These are phyloP conservation scores for Spheniscus humboldti DNA, from an alignment of 2,797 vertebrate genomes.

Conservation along the genomic window DNA sequence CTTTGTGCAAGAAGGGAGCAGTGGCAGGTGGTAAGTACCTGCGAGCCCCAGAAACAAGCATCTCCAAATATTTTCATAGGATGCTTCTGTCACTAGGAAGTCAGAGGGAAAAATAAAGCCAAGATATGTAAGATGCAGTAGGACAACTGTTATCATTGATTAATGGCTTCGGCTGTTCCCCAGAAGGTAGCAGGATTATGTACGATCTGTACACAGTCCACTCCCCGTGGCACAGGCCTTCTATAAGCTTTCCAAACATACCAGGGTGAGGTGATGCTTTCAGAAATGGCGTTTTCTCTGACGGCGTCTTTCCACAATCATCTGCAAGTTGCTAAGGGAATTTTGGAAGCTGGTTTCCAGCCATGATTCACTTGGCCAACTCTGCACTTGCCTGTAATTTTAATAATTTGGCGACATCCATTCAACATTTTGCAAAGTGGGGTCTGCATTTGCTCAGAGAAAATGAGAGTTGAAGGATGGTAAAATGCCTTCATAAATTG, in stretches of 20 bases:
- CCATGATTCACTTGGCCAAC: conserved; percentile 13
- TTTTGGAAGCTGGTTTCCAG: conserved; percentile 36
- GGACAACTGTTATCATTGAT: rapidly evolving
- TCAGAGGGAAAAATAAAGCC: not conserved
- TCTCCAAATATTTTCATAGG: not conserved
- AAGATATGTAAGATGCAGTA: not conserved
- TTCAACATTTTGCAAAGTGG: not conserved
- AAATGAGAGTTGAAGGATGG: conserved; percentile 44
- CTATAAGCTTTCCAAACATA: not conserved
- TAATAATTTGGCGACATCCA: conserved; percentile 43
- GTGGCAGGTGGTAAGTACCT: not conserved
- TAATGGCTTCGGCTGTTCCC: not conserved
- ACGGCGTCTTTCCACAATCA: not conserved
- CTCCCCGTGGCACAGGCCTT: not conserved
- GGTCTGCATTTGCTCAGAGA: conserved; percentile 16
- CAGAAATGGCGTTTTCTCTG: not conserved
- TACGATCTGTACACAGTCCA: not conserved
- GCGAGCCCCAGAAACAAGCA: not conserved
- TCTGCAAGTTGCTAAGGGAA: conserved; percentile 19
- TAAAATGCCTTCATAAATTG: conserved; percentile 35
- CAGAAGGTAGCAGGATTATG: not conserved
- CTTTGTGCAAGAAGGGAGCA: not conserved
- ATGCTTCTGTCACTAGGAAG: not conserved
- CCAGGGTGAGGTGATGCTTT: conserved; percentile 19
- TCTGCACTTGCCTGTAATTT: conserved; percentile 29